phyloP scores from a whole-genome alignment of 2,113 vertebrate species.

The rabbit (Oryctolagus cuniculus) region DNA sequence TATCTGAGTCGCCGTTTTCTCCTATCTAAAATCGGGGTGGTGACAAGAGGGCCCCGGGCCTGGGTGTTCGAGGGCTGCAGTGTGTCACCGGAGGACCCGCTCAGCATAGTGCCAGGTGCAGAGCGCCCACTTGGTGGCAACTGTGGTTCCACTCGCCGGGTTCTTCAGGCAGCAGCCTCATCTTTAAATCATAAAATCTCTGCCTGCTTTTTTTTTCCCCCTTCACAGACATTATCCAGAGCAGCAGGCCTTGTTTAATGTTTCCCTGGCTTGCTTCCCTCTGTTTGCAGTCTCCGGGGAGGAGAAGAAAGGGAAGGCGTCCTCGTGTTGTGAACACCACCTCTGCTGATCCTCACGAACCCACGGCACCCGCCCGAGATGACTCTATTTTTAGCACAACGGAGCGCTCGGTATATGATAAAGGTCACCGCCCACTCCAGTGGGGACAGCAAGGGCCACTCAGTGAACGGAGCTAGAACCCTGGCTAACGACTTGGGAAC shows the following conservation, averaged over 20 bases:
- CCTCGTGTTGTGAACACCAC: not conserved
- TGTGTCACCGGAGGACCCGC: not conserved
- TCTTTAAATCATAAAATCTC: conserved; percentile 65
- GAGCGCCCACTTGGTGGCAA: accelerated
- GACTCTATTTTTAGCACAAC: conserved; percentile 24
- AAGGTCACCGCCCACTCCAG: not conserved
- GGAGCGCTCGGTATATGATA: not conserved
- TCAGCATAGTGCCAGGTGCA: not conserved
- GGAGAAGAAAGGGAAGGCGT: conserved; percentile 56
- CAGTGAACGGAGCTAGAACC: not conserved
- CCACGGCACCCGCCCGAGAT: not conserved
- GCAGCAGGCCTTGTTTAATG: conserved; percentile 57
- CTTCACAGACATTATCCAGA: conserved; percentile 66
- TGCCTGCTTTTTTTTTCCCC: not conserved
- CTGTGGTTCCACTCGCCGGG: not conserved
- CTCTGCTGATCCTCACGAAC: not conserved
- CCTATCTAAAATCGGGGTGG: not conserved
- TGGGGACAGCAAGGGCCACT: not conserved
- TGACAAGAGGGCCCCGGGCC: not conserved
- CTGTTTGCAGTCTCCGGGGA: conserved; percentile 65
- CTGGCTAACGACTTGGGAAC: conserved; percentile 29
- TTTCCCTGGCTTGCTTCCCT: conserved; percentile 71
- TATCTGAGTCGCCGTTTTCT: not conserved
- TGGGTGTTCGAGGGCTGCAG: not conserved
- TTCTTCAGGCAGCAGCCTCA: not conserved